Conservation (phyloP, 2,797 vertebrate species). For the Limnodromus scolopaceus region DNA sequence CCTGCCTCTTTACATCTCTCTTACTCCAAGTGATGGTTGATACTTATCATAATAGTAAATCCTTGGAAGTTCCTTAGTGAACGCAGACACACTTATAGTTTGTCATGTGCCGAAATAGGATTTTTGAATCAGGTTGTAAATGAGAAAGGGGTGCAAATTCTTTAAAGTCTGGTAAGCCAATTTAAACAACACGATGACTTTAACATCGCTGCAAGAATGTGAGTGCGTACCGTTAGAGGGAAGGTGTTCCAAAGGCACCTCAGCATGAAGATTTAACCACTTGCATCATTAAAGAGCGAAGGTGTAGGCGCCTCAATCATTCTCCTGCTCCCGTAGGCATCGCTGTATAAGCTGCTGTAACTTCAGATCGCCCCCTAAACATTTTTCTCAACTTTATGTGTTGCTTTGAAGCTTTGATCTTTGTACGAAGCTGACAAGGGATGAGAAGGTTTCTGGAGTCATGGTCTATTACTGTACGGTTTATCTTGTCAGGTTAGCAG, state of each 20-base stretch:
- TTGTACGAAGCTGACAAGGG: not conserved
- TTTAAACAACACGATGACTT: not conserved
- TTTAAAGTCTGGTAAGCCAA: not conserved
- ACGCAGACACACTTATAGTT: fast-evolving
- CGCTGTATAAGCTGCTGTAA: not conserved
- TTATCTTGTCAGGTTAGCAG: not conserved
- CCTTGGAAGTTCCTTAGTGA: not conserved
- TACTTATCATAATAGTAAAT: fast-evolving
- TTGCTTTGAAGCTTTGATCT: not conserved
- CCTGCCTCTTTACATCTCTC: not conserved
- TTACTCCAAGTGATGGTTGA: not conserved
- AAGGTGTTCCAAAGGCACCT: not conserved
- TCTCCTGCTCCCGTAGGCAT: not conserved
- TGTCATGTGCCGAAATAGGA: not conserved
- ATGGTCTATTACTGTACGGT: not conserved
- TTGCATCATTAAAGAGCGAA: not conserved
- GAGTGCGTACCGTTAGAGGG: fast-evolving
- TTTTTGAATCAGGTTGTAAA: not conserved
- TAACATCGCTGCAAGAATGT: not conserved
- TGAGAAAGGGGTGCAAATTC: not conserved
- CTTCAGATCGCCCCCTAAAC: not conserved
- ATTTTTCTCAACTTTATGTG: not conserved
- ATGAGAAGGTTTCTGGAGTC: not conserved
- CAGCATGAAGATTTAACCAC: not conserved
- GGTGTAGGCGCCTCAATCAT: not conserved